Evolutionary conservation across 2,797 vertebrate species (phyloP).

Genomic region (Lagorchestes hirsutus): DNA sequence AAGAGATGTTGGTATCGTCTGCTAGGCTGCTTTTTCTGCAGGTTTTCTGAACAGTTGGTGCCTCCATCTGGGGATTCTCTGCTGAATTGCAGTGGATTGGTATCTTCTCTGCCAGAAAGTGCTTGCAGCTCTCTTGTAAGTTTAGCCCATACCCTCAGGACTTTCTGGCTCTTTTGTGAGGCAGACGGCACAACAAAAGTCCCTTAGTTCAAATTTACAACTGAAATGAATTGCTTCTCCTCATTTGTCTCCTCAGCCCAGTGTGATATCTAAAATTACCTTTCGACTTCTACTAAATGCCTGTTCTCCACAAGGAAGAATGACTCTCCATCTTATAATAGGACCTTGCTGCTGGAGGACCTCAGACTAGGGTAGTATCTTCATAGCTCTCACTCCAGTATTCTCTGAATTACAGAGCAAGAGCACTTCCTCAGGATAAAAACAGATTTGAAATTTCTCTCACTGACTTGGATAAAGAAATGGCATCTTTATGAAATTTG

Average conservation of each 20-base stretch:
- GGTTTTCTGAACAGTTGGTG: not conserved
- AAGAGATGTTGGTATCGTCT: not conserved
- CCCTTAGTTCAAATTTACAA: not conserved
- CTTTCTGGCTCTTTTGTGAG: not conserved
- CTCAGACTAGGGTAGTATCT: not conserved
- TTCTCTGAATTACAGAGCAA: not conserved
- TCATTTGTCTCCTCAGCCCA: not conserved
- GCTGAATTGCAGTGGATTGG: no score
- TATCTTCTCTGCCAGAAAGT: no score
- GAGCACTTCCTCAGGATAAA: not conserved
- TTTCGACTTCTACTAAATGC: not conserved
- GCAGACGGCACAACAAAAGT: not conserved
- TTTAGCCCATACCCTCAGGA: no score
- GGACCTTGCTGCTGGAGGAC: not conserved
- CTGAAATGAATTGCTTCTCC: not conserved
- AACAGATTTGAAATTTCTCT: not conserved
- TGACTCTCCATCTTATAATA: not conserved
- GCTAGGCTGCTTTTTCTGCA: not conserved
- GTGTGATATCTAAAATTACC: not conserved
- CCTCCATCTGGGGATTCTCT: no score
- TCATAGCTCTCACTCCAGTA: not conserved
- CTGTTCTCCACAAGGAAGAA: not conserved
- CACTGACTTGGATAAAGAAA: not conserved
- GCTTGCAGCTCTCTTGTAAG: no score
- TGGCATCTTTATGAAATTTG: not conserved